Evolutionary conservation across 2,113 vertebrate species (phyloP).

Genomic region (Halichoerus grypus): DNA sequence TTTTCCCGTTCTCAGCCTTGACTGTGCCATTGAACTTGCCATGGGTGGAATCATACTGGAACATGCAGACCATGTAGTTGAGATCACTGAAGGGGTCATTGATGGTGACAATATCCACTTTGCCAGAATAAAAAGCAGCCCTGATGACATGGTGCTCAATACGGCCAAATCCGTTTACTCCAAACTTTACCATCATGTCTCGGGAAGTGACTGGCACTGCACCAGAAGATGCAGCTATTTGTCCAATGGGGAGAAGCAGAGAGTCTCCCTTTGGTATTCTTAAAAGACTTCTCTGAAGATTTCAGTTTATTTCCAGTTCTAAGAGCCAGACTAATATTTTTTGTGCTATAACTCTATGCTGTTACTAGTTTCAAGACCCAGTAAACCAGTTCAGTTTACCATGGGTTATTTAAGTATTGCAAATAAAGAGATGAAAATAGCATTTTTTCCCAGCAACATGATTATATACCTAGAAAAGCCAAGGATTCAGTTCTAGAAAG

Average conservation of each 20-base stretch:
- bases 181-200: not conserved
- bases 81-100: not conserved
- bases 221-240: not conserved
- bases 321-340: not conserved
- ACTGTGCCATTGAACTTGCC: not conserved
- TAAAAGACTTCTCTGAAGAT: not conserved
- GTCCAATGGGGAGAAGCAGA: not conserved
- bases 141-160: not conserved
- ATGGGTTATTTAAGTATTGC: conserved; percentile 1
- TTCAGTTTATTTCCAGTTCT: not conserved
- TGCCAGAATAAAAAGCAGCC: not conserved
- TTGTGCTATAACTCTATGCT: not conserved
- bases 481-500: not conserved
- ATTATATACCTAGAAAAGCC: not conserved
- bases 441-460: not conserved
- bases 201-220: not conserved
- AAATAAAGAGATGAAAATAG: not conserved
- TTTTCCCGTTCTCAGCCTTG: not conserved
- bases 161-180: not conserved
- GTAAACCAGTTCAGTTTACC: not conserved
- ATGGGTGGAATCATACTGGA: not conserved
- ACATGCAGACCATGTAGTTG: not conserved
- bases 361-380: not conserved
- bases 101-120: not conserved
- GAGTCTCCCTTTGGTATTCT: not conserved